Evolutionary conservation across 2,888 invertebrate species (phyloP).

Genomic region (Tortrix viridana): DNA sequence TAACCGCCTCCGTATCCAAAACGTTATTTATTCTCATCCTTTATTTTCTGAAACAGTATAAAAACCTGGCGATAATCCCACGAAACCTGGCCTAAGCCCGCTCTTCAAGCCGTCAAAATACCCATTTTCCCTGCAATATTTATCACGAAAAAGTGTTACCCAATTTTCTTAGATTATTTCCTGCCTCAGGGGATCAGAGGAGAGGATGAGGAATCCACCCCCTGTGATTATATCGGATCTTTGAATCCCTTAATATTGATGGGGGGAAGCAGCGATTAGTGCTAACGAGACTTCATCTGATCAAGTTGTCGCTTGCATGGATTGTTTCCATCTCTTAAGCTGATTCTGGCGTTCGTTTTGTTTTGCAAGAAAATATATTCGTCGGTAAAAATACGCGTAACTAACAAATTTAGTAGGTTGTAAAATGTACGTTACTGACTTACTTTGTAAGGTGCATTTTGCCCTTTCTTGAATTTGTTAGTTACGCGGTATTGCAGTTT

Average conservation of each 20-base stretch:
- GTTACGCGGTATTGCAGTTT: too few species aligned
- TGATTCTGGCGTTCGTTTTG: neutral
- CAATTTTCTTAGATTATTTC: slow-evolving; percentile 59
- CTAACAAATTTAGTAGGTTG: too few species aligned
- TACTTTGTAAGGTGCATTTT: too few species aligned
- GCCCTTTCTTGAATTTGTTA: too few species aligned
- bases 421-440: too few species aligned
- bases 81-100: slow-evolving; percentile 31
- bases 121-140: slow-evolving; percentile 40
- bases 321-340: slow-evolving; percentile 18
- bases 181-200: slow-evolving; percentile 51
- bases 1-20: neutral
- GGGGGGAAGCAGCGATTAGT: slow-evolving; percentile 40
- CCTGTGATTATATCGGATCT: slow-evolving; percentile 39
- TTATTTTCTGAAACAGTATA: slow-evolving; percentile 15
- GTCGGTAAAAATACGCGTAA: too few species aligned
- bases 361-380: neutral
- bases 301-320: slow-evolving; percentile 33
- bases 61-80: slow-evolving; percentile 22
- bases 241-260: slow-evolving; percentile 42
- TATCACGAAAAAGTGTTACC: slow-evolving; percentile 52
- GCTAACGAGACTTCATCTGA: slow-evolving; percentile 23
- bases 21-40: slow-evolving; percentile 11
- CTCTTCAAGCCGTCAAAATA: slow-evolving; percentile 30
- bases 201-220: slow-evolving; percentile 48